Evolutionary conservation across 2,113 vertebrate species (phyloP), one percentile per base, ranked within the genome.

Genomic region (Gavia stellata): DNA sequence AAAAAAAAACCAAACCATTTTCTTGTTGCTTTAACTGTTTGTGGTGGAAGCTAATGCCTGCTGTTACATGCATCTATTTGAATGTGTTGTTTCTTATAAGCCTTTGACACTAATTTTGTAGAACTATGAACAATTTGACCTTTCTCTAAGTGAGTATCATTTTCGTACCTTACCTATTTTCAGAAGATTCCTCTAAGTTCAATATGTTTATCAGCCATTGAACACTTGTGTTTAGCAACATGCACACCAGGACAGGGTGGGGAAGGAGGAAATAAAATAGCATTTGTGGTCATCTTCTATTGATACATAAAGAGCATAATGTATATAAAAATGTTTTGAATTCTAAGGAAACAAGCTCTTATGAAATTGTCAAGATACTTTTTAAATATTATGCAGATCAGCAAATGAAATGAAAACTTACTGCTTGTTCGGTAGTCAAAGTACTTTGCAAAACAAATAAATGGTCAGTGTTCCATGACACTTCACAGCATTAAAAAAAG

Each of bases 331-430:
- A 34, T 87, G 20, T 85, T 38, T 85, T 66, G 81, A 68, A 77
- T 72, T 98, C 92, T 85, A 92, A 95, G 98, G 97, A 98, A 98
- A 98, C 98, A 98, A 94, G 73, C 56, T 90, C 61, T 98, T 81
- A 59, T 34, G 71, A 63, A 91, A 97, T 94, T 97, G 78, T 96
- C 95, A 97, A 52, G 92, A 45, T 34, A 52, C 56, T 93, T 96
- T 86, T 87, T 68, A 97, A 98, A 88, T 98, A 94, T 89, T 97
- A 72, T 73, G 17, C 70, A 97, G 92, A 98, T 98, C 91, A 97
- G 89, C 95, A 98, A 83, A 91, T 96, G 91, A 88, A 96, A 94
- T 94, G 65, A 83, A 81, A 84, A 40, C 42, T 93, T 74, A 6
- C n/a, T 94, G 49, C 74, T 67, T 47, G 56, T 94, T 98, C 98